Percentiles rank a stretch among this genome's conserved stretches.
phyloP scores from a whole-genome alignment of 2,888 invertebrate species.

The Campoletis raptor region DNA sequence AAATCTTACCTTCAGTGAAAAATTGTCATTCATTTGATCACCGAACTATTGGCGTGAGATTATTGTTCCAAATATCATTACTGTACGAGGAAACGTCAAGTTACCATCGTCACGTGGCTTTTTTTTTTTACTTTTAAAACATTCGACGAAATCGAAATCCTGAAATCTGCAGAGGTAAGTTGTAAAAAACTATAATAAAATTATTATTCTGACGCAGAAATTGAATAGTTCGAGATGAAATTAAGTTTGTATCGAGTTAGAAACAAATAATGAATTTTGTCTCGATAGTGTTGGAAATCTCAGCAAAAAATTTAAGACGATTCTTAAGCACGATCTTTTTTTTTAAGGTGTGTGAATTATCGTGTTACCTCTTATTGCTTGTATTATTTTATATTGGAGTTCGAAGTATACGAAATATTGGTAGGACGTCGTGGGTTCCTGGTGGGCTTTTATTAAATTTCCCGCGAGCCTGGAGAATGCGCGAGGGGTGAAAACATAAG shows the following conservation, averaged over 20 bases:
- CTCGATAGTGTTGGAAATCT: not conserved
- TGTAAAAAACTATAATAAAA: not conserved
- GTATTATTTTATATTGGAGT: conserved; percentile 13
- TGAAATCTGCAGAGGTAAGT: not conserved
- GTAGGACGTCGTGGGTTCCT: conserved; percentile 17
- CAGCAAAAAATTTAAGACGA: not conserved
- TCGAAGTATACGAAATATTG: conserved; percentile 4
- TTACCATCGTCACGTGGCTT: not conserved
- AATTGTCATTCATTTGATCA: not conserved
- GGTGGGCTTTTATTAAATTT: conserved; percentile 45
- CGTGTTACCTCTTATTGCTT: not conserved
- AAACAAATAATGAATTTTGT: not conserved
- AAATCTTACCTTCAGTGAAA: not conserved
- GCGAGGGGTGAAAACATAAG: conserved; percentile 29
- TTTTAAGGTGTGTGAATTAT: not conserved
- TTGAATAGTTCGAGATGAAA: not conserved
- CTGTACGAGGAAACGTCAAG: not conserved
- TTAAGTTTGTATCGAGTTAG: not conserved
- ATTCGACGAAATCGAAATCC: not conserved
- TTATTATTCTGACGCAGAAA: not conserved
- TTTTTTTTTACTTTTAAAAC: not conserved
- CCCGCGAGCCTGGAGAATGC: conserved; percentile 28
- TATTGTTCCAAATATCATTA: not conserved
- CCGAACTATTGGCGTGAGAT: not conserved
- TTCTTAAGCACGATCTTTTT: not conserved